Base-by-base conservation (phyloP, 2,888 invertebrate genomes). In the Melanchra persicariae region DNA sequence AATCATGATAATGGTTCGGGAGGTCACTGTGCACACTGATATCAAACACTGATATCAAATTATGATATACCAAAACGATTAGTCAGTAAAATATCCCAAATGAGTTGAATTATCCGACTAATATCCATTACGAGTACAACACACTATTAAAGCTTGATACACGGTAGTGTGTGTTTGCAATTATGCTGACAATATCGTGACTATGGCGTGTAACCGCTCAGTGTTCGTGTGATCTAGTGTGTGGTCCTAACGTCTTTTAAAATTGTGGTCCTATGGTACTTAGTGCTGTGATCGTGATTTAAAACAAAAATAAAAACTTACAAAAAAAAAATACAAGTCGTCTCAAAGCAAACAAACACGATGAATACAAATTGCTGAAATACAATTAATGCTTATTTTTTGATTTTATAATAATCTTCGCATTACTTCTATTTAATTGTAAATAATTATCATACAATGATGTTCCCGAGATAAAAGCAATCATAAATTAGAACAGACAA, bases 131-230 rank as follows among this genome's bases (percentile, higher is more conserved):
- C 58, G n/a, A 37, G 79, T 79, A 82, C 80, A 75, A 57, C 74
- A 57, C 74, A 74, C 79, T 82, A 79, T 57, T 80, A 76, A 76
- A 73, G 77, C 40, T 57, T 72, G 62, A 66, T 77, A 76, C 64
- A 63, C 58, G 60, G 67, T 72, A 69, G 74, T 74, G 69, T 71
- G 74, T 81, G 74, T 84, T 60, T 30, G 83, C 82, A 89, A 89
- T 89, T 88, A 89, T 71, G 61, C n/a, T 37, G 22, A 57, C 57
- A 22, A 57, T 37, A 57, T 57, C 74, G 65, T 78, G 84, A 81
- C 86, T 85, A 79, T 88, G 70, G 86, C 89, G 86, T 89, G 89
- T 77, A 74, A 74, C 62, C 59, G 60, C 37, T 74, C 72, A 73
- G 60, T 77, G 62, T 69, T 37, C 74, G 67, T 59, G 70, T 70